A percentile compares a stretch with the other conserved stretches of the same genome.
Conservation (phyloP, 2,888 invertebrate species). For the Pollenia labialis region DNA sequence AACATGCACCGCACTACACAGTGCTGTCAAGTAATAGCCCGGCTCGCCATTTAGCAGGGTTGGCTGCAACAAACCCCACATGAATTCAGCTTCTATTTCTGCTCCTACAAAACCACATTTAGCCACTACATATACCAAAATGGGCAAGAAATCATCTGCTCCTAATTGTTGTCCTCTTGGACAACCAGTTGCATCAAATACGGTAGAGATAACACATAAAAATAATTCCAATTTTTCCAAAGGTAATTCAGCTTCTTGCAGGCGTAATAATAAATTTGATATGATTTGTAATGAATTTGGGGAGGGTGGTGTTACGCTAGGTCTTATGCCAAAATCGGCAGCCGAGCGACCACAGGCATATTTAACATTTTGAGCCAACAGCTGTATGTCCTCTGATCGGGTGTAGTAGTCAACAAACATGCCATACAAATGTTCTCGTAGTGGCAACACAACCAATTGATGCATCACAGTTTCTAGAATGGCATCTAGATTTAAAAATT, state of each 20-base stretch:
- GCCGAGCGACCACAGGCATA: slow-evolving; percentile 83
- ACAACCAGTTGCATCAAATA: slow-evolving; percentile 89
- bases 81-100: slow-evolving; percentile 97
- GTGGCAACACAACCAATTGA: slow-evolving; percentile 93
- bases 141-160: slow-evolving; percentile 95
- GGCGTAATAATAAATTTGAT: slow-evolving; percentile 90
- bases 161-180: slow-evolving; percentile 86
- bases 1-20: slow-evolving; percentile 93
- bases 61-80: slow-evolving; percentile 97
- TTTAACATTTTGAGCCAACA: slow-evolving; percentile 86
- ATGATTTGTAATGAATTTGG: slow-evolving; percentile 90
- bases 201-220: slow-evolving; percentile 93
- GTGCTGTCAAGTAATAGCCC: slow-evolving; percentile 96
- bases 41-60: slow-evolving; percentile 96
- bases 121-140: slow-evolving; percentile 96
- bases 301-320: slow-evolving; percentile 91
- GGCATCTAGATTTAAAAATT: slow-evolving; percentile 97
- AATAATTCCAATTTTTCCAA: slow-evolving; percentile 96
- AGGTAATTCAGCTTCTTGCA: slow-evolving; percentile 96
- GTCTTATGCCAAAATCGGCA: slow-evolving; percentile 84
- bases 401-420: slow-evolving; percentile 96
- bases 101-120: slow-evolving; percentile 95
- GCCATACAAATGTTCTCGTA: slow-evolving; percentile 92
- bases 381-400: slow-evolving; percentile 88
- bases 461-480: slow-evolving; percentile 98